Conservation (phyloP, 2,888 invertebrate genomes). For the Strigamia maritima region DNA sequence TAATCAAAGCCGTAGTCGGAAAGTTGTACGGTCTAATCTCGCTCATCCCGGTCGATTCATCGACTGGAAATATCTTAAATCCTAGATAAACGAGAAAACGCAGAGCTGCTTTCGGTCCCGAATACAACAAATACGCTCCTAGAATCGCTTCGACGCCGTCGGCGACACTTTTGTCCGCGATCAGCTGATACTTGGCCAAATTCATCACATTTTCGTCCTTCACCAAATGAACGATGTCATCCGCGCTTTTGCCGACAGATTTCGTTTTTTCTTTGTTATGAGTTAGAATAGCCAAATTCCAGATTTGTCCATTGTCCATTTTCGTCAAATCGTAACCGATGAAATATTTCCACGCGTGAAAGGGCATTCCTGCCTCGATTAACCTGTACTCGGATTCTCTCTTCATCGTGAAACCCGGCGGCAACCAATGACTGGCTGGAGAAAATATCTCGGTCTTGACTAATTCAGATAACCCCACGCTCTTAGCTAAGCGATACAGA, state of each 20-base stretch:
- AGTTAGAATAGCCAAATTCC: not conserved
- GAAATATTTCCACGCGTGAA: conserved; percentile 38
- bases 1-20: conserved; percentile 47
- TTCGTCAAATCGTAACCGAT: not conserved
- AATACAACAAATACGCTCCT: conserved; percentile 67
- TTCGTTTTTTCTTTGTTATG: not conserved
- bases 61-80: conserved; percentile 43
- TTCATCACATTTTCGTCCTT: conserved; percentile 9
- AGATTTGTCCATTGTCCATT: not conserved
- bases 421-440: no score
- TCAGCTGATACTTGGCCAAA: conserved; percentile 26
- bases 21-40: conserved; percentile 48
- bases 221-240: not conserved
- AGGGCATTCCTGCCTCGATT: not conserved
- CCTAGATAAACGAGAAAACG: conserved; percentile 43
- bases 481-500: conserved; percentile 70
- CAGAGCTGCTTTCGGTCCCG: conserved; percentile 56
- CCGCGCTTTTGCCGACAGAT: not conserved
- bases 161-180: conserved; percentile 63
- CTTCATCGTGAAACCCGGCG: no score
- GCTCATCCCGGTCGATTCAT: conserved; percentile 36
- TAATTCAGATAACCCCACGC: conserved; percentile 42
- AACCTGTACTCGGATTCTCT: not conserved
- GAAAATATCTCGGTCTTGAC: no score
- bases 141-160: conserved; percentile 84